A percentile compares a stretch with the other conserved stretches of the same genome.
Conservation (phyloP, 1,140 invertebrate species). For the Euschistus heros region DNA sequence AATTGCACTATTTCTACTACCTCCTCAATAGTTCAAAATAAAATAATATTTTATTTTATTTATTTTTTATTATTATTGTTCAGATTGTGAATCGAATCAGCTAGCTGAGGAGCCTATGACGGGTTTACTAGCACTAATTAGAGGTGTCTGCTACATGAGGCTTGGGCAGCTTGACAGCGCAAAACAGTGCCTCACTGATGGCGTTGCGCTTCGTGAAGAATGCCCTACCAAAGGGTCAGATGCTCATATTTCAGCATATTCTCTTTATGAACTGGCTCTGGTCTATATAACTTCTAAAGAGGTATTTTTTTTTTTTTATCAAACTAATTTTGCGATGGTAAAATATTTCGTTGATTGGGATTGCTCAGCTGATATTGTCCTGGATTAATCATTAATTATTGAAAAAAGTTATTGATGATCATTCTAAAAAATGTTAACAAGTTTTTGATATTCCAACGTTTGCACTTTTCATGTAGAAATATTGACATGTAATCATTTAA, state of each 20-base stretch:
- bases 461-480: no score
- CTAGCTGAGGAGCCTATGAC: not conserved
- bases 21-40: not conserved
- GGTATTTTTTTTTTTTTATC: not conserved
- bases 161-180: not conserved
- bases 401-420: no score
- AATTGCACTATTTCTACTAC: no score
- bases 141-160: not conserved
- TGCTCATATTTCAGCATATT: slow-evolving; percentile 19
- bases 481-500: no score
- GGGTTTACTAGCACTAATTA: not conserved
- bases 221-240: not conserved
- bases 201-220: not conserved
- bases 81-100: slow-evolving; percentile 21
- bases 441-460: no score
- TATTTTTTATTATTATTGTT: not conserved
- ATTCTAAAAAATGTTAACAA: no score
- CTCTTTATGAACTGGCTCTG: not conserved
- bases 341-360: no score
- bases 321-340: no score
- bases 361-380: no score
- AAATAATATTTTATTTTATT: not conserved
- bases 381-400: no score
- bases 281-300: not conserved
- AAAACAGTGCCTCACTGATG: not conserved